Evolutionary conservation across 2,888 invertebrate genomes (phyloP).

Genomic region (Pollenia griseotomentosa): DNA sequence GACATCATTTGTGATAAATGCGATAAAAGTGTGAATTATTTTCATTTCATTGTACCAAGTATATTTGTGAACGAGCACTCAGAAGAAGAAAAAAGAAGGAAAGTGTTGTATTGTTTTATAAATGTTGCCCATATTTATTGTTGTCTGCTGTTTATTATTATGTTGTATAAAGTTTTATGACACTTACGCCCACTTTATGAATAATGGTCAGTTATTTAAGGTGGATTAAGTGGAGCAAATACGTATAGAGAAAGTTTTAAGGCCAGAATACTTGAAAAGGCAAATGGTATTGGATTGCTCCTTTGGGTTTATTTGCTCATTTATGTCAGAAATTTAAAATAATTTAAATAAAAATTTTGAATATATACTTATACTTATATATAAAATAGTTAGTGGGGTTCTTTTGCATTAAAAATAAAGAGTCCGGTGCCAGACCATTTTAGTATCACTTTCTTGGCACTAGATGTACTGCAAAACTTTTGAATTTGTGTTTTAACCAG

Average conservation of each 20-base stretch:
- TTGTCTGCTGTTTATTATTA: constrained; percentile 67
- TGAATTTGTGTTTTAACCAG: too few relatives aligned
- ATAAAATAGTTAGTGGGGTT: too few relatives aligned
- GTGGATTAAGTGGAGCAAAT: constrained; percentile 44
- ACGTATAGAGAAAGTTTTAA: not conserved
- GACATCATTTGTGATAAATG: constrained; percentile 67
- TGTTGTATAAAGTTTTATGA: constrained; percentile 65
- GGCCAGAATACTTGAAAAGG: not conserved
- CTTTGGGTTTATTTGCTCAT: not conserved
- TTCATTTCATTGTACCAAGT: constrained; percentile 37
- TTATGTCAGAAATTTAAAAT: not conserved
- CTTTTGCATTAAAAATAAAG: too few relatives aligned
- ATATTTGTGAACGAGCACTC: constrained; percentile 5
- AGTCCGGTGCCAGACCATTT: too few relatives aligned
- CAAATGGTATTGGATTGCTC: constrained; percentile 17
- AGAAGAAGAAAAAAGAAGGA: constrained; percentile 1
- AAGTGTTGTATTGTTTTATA: constrained; percentile 28
- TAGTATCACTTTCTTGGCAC: too few relatives aligned
- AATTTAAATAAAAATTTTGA: not conserved
- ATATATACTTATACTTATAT: too few relatives aligned
- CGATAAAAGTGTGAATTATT: constrained; percentile 72
- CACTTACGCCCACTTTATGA: constrained; percentile 67
- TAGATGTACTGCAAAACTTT: too few relatives aligned
- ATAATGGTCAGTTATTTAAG: constrained; percentile 63
- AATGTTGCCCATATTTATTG: constrained; percentile 38